phyloP scores from a whole-genome alignment of 2,113 vertebrate genomes.

The Seriola quinqueradiata region DNA sequence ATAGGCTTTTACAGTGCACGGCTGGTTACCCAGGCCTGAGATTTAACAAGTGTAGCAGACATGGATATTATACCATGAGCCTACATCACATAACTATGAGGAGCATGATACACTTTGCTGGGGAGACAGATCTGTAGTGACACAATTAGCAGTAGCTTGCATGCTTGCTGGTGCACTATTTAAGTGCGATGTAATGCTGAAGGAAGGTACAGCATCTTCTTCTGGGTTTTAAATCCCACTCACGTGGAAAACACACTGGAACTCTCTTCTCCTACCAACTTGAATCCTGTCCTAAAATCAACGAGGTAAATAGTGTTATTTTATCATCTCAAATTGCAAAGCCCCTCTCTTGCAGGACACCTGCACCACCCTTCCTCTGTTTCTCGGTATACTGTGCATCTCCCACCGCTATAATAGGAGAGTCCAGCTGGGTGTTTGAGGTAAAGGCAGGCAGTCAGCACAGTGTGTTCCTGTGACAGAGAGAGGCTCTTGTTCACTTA shows the following conservation, averaged over 20 bases:
- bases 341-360: not conserved
- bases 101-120: constrained; percentile 7
- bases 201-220: constrained; percentile 11
- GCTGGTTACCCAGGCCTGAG: not conserved
- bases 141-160: constrained; percentile 20
- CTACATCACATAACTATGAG: not conserved
- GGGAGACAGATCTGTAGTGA: not conserved
- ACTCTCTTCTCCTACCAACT: not conserved
- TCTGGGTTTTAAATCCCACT: not conserved
- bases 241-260: not conserved
- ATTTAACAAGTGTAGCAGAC: not conserved
- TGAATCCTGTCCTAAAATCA: not conserved
- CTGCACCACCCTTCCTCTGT: not conserved
- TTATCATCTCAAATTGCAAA: constrained; percentile 8
- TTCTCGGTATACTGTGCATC: not conserved
- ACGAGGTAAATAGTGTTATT: not conserved
- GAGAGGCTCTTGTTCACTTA: constrained; percentile 75
- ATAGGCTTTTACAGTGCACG: not conserved
- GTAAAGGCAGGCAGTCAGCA: constrained; percentile 48
- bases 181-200: not conserved
- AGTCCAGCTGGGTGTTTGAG: constrained; percentile 29
- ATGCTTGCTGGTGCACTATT: constrained; percentile 23
- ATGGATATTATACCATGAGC: not conserved
- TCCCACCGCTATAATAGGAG: constrained; percentile 20
- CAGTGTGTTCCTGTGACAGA: constrained; percentile 69